Base-by-base conservation (phyloP, 2,797 vertebrate genomes). In the Paguma larvata region DNA sequence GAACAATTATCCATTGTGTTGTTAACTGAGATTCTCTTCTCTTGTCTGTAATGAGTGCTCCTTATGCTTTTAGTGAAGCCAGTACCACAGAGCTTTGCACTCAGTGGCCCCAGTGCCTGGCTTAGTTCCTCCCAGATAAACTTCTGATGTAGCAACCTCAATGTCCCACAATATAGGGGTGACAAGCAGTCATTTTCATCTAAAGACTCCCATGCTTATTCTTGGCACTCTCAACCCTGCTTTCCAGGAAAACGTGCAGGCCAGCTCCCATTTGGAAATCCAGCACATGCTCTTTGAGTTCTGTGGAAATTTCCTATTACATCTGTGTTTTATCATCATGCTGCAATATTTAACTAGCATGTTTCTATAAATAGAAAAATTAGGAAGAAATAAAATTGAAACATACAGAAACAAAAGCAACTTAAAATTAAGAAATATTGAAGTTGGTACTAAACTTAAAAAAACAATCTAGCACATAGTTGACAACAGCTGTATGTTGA, bases 311-410 rank as follows among this genome's bases (percentile, higher is more conserved):
- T 70, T 91, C 85, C 86, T 62, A 0, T 53, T 78, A 63, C 65
- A 89, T 93, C 92, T 96, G 88, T 75, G 85, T 86, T 94, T 95
- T 93, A 86, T 94, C 63, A 89, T 53, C 4, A 5, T 77, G 83
- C 46, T 78, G 32, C 62, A 38, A 63, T 80, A 94, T 87, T 95
- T 96, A 94, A 94, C 56, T 56, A 93, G 75, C 9, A 6, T 82
- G 53, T 56, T 87, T 94, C 65, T 70, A 72, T 91, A 80, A 95
- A 82, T 70, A 95, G 75, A 90, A 85, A 95, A 94, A 89, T 86
- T 56, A 87, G 44, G 80, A 65, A 78, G 46, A 96, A 14, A 91
- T 16, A 46, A 77, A 83, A 68, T 18, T 51, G 72, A 97, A 94
- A 79, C 68, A 85, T n/a, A 78, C 38, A 80, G 65, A 95, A 62